phyloP scores from a whole-genome alignment of 2,888 invertebrate species.

The Callyntrura guangdongensis region DNA sequence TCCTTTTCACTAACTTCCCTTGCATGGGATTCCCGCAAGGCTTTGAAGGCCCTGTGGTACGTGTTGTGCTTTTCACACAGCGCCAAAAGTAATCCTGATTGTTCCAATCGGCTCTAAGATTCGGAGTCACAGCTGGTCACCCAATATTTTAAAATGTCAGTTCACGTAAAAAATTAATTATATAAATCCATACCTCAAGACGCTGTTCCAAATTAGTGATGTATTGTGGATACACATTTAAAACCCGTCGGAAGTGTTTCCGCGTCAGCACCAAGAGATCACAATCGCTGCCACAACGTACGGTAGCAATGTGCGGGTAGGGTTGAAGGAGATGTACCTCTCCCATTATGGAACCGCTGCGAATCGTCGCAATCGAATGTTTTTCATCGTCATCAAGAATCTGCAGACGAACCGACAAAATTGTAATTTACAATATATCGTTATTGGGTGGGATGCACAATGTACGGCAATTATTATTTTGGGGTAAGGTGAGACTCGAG shows the following conservation, averaged over 20 bases:
- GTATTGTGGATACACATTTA: conserved; percentile 80
- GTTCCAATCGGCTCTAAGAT: conserved; percentile 79
- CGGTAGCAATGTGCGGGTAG: conserved; percentile 81
- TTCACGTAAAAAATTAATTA: no score
- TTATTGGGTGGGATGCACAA: no score
- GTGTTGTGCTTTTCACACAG: conserved; percentile 80
- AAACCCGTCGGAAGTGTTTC: conserved; percentile 80
- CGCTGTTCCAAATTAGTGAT: conserved; percentile 73
- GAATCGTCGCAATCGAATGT: conserved; percentile 80
- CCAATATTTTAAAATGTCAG: no score
- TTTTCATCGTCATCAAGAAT: conserved; percentile 81
- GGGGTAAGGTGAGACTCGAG: no score
- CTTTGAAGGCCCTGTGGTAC: conserved; percentile 71
- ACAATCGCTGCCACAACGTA: conserved; percentile 83
- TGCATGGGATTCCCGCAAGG: conserved; percentile 23
- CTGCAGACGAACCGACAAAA: conserved; percentile 53
- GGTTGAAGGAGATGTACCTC: conserved; percentile 84
- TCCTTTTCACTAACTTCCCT: neutral
- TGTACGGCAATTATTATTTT: no score
- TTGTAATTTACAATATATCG: conserved; percentile 5
- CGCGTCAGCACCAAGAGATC: conserved; percentile 80
- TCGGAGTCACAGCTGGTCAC: no score
- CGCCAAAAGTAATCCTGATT: conserved; percentile 73
- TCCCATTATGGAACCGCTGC: conserved; percentile 83
- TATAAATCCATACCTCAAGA: no score